Percentiles rank a stretch among this genome's conserved stretches.
Conservation (phyloP, 2,888 invertebrate genomes). For the Stegophylla sp. region DNA sequence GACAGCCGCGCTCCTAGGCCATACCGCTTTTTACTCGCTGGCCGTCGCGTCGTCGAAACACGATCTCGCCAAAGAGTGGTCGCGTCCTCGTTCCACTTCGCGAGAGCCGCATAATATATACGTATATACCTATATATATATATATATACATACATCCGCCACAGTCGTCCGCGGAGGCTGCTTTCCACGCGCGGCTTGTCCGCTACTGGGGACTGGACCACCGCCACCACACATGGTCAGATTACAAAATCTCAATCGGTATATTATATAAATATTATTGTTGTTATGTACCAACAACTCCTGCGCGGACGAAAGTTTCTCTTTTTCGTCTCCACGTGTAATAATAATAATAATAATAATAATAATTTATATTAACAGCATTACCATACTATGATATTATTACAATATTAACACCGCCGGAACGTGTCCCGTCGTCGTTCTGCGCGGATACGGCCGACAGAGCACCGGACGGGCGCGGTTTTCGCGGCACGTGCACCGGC, state of each 20-base stretch:
- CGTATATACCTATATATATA: no score
- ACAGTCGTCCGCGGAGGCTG: not conserved
- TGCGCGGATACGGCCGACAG: no score
- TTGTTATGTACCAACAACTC: no score
- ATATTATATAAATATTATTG: not conserved
- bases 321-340: not conserved
- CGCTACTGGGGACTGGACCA: not conserved
- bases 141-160: no score
- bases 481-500: not conserved
- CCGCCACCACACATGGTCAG: not conserved
- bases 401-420: no score
- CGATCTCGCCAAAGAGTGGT: slow-evolving; percentile 30
- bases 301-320: no score
- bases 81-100: slow-evolving; percentile 55
- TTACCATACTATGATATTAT: no score
- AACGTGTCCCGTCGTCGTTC: no score
- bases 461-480: not conserved
- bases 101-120: not conserved
- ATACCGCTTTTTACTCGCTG: not conserved
- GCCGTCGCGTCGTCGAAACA: slow-evolving; percentile 15
- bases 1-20: no score
- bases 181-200: slow-evolving; percentile 11
- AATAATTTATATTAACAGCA: no score
- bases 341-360: no score
- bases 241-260: not conserved